Evolutionary conservation across 2,797 vertebrate species (phyloP), one percentile per base, ranked within the genome.

Genomic region (Manis crassicaudata): DNA sequence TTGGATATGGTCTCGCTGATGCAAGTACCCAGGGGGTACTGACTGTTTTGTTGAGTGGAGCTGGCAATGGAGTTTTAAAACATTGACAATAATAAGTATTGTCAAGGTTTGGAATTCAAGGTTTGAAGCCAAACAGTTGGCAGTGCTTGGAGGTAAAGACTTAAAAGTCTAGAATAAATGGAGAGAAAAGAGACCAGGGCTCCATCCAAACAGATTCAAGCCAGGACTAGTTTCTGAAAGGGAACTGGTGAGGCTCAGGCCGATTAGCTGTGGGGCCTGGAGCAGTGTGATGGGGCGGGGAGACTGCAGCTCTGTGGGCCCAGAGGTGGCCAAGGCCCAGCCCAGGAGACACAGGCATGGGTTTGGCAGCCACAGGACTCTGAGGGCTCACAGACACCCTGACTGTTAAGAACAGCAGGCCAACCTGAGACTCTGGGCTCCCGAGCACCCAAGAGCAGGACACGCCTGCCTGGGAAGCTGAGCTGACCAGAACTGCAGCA

Each of bases 201-300:
- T 92, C 50, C 5, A 11, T 17, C 46, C 75, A 92, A 63, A 43
- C 2, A 67, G 2, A 18, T n/a, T 21, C 25, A n/a, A 89, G 46
- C 13, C 20, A 46, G 54, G 58, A 37, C 52, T 50, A 63, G 18
- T 40, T 35, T 63, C 60, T 2, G 21, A 75, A 35, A 37, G 7
- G n/a, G 50, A 23, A 1, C 18, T 12, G 12, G 16, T 25, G 70
- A n/a, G 72, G 7, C 35, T 54, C 23, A 40, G 79, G 2, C 20
- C 29, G n/a, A 46, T 46, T 46, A 5, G 0, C 52, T 8, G 1
- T 2, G 5, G 63, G 54, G 3, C 18, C 46, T 10, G 37, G 10
- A 35, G n/a, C 17, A 62, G 43, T 21, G 6, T 13, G 5, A 21
- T 8, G 52, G 29, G 3, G 11, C 0, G 7, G 16, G 40, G 7